Percentiles rank a stretch among this genome's conserved stretches.
phyloP scores from a whole-genome alignment of 2,113 vertebrate species.

The Jacana jacana region DNA sequence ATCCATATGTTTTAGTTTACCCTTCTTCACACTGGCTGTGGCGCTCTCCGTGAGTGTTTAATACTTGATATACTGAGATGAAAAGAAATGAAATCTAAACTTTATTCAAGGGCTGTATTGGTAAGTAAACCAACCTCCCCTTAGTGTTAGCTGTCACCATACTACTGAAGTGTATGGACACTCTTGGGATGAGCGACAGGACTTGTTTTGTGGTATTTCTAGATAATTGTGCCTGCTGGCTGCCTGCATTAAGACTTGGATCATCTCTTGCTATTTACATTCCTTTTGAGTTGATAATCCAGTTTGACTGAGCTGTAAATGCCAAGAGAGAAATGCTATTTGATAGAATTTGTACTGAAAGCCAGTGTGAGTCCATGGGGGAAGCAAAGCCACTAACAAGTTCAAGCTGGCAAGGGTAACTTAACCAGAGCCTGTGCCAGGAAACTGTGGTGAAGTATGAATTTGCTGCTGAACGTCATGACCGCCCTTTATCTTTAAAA shows the following conservation, averaged over 20 bases:
- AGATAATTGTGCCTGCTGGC: conserved; percentile 41
- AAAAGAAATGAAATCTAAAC: not conserved
- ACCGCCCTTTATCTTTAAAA: not conserved
- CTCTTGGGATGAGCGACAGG: not conserved
- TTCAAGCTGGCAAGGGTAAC: conserved; percentile 29
- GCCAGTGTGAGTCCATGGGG: not conserved
- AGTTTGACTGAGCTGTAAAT: conserved; percentile 39
- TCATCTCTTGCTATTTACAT: conserved; percentile 40
- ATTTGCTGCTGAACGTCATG: not conserved
- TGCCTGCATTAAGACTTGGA: conserved; percentile 1
- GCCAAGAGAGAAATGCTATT: conserved; percentile 26
- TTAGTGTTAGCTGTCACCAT: not conserved
- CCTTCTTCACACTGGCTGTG: not conserved
- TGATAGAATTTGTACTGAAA: conserved; percentile 50
- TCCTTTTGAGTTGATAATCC: conserved; percentile 43
- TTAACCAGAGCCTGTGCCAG: not conserved
- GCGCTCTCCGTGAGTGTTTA: not conserved
- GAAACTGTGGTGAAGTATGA: conserved; percentile 12
- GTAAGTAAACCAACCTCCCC: not conserved
- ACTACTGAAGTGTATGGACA: not conserved
- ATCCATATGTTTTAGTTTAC: conserved; percentile 29
- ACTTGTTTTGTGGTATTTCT: conserved; percentile 12
- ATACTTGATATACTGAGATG: not conserved
- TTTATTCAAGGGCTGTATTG: not conserved
- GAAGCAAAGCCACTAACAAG: conserved; percentile 33